Evolutionary conservation across 2,797 vertebrate species (phyloP).

Genomic region (Eupleurogrammus muticus): DNA sequence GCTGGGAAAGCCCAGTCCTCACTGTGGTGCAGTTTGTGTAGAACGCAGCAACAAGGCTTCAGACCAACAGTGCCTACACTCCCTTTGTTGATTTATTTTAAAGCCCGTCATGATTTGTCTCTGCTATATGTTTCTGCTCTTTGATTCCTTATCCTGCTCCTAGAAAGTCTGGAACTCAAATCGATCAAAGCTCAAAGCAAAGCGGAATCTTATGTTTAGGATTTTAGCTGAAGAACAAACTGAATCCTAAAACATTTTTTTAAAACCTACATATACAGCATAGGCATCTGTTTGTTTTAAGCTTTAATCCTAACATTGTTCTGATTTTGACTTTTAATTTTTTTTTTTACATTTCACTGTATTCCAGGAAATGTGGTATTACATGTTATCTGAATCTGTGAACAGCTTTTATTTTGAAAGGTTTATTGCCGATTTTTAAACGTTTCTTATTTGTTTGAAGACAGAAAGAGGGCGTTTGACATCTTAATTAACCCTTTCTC

Average conservation of each 20-base stretch:
- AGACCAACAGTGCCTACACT: background rate
- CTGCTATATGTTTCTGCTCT: background rate
- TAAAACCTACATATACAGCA: background rate
- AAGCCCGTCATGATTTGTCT: background rate
- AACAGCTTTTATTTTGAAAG: background rate
- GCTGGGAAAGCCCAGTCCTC: background rate
- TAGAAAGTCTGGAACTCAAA: background rate
- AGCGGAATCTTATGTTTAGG: background rate
- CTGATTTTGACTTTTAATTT: background rate
- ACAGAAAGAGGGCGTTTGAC: background rate
- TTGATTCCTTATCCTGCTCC: background rate
- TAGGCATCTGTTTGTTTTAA: too few relatives aligned
- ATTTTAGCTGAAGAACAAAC: background rate
- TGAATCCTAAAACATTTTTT: background rate
- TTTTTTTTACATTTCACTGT: background rate
- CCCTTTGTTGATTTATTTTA: background rate
- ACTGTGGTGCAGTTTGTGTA: background rate
- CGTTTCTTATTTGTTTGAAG: background rate
- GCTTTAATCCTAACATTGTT: background rate
- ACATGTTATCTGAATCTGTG: background rate
- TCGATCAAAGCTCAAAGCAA: background rate
- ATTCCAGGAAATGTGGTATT: background rate
- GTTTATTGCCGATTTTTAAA: background rate
- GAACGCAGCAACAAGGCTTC: background rate
- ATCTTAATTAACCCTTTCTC: slow-evolving; percentile 16